Percentiles rank a stretch among this genome's conserved stretches.
Conservation (phyloP, 2,113 vertebrate species). For the Chionomys nivalis region DNA sequence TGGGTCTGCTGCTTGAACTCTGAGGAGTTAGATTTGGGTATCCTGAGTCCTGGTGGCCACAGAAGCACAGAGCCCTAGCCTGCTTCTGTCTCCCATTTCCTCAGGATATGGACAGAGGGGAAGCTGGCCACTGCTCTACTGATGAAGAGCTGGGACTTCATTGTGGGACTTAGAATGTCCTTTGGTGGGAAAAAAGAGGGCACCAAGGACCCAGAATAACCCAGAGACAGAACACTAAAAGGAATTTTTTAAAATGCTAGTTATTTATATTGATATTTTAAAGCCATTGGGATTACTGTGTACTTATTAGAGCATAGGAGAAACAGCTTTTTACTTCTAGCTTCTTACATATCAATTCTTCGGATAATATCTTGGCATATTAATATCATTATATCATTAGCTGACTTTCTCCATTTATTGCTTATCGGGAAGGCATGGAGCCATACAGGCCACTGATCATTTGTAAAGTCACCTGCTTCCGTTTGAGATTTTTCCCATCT, state of each 20-base stretch:
- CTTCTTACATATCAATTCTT: slow-evolving; percentile 33
- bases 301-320: neutral
- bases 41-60: neutral
- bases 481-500: neutral
- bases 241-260: neutral
- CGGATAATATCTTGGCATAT: slow-evolving; percentile 6
- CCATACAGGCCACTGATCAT: slow-evolving; percentile 17
- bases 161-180: neutral
- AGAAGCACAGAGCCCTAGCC: neutral
- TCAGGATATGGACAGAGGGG: neutral
- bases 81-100: neutral
- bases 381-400: slow-evolving; percentile 28
- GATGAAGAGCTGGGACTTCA: neutral
- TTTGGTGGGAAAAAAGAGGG: neutral
- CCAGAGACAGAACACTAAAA: neutral
- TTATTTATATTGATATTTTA: slow-evolving; percentile 35
- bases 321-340: slow-evolving; percentile 6
- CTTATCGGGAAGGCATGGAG: neutral
- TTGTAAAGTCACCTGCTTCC: slow-evolving; percentile 42
- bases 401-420: slow-evolving; percentile 32
- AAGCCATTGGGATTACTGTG: slow-evolving; percentile 12
- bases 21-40: neutral
- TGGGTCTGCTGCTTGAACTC: neutral
- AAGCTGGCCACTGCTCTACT: neutral
- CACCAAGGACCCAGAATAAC: neutral